A percentile compares a stretch with the other conserved stretches of the same genome.
These are phyloP conservation scores for Amaurobius ferox DNA, from an alignment of 2,888 invertebrate species.

Conservation along the genomic window DNA sequence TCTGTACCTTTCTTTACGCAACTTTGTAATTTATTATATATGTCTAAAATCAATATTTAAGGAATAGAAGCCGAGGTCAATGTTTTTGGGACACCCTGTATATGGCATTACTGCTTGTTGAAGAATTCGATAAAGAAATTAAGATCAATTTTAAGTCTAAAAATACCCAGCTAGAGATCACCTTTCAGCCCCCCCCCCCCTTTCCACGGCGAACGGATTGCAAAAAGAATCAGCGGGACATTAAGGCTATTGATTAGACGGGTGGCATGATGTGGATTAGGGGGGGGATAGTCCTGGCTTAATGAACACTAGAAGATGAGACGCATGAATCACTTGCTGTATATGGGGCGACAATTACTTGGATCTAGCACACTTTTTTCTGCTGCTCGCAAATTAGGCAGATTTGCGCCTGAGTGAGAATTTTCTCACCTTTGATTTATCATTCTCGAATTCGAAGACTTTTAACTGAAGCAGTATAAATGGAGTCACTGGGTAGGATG, in stretches of 20 bases:
- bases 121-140: too few relatives aligned
- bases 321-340: conserved; percentile 69
- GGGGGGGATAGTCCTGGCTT: conserved; percentile 54
- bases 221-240: conserved; percentile 61
- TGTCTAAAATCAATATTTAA: too few relatives aligned
- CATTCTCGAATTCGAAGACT: conserved; percentile 30
- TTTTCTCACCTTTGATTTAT: conserved; percentile 52
- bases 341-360: conserved; percentile 67
- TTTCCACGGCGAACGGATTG: background rate
- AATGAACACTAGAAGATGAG: conserved; percentile 70
- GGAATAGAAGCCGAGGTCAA: too few relatives aligned
- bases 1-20: too few relatives aligned
- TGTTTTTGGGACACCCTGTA: too few relatives aligned
- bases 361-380: background rate
- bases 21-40: too few relatives aligned
- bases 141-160: background rate
- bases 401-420: conserved; percentile 38
- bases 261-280: conserved; percentile 65
- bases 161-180: conserved; percentile 7
- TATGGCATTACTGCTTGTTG: too few relatives aligned
- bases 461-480: background rate
- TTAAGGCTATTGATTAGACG: conserved; percentile 69
- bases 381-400: conserved; percentile 44
- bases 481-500: background rate
- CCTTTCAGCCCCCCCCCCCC: background rate